phyloP scores from a whole-genome alignment of 2,113 vertebrate species.

The Nesoenas mayeri region DNA sequence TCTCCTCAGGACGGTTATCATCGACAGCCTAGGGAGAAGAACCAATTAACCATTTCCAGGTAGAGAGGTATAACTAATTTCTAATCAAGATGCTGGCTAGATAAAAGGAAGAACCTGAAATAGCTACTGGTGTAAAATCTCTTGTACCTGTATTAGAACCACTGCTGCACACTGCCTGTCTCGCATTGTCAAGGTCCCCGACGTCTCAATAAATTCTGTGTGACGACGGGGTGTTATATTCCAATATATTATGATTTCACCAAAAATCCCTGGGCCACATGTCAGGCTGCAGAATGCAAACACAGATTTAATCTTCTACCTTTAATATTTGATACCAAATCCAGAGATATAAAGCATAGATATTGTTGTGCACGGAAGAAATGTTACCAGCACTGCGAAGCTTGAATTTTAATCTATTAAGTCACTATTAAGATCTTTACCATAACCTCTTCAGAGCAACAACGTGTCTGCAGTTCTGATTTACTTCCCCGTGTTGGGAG shows the following conservation, averaged over 20 bases:
- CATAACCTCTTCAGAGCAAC: neutral
- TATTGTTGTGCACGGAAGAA: neutral
- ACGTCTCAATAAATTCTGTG: conserved; percentile 82
- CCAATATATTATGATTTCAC: conserved; percentile 87
- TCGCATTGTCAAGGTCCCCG: conserved; percentile 82
- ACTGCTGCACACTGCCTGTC: conserved; percentile 85
- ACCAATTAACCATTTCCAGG: neutral
- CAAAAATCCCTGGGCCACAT: conserved; percentile 86
- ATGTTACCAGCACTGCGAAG: neutral
- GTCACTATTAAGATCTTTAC: neutral
- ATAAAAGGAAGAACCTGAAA: neutral
- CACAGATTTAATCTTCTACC: neutral
- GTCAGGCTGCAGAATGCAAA: conserved; percentile 75
- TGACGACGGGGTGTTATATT: conserved; percentile 82
- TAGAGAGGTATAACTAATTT: neutral
- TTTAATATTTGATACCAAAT: neutral
- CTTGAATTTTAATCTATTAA: neutral
- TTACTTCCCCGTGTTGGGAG: too few species aligned
- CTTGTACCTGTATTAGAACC: conserved; percentile 85
- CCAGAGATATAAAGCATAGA: neutral
- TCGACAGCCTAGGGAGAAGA: conserved; percentile 77
- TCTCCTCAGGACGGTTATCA: conserved; percentile 88
- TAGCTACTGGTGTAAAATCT: neutral
- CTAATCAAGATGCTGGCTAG: neutral
- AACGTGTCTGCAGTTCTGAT: too few species aligned